Percentiles rank a stretch among this genome's conserved stretches.
These are phyloP conservation scores for Dusona sp. DNA, from an alignment of 2,888 invertebrate genomes.

Conservation along the genomic window DNA sequence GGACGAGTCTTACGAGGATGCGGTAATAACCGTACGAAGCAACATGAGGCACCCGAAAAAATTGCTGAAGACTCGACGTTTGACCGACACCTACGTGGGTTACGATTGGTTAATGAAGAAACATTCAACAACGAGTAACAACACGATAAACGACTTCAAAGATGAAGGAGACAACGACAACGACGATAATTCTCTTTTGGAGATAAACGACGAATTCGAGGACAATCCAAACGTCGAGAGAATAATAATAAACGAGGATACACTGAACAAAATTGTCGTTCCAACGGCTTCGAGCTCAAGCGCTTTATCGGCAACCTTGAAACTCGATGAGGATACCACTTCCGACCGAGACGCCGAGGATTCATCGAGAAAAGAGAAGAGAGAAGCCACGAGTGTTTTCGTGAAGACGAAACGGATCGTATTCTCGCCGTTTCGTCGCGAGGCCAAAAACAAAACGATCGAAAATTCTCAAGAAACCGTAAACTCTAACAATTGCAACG, in stretches of 20 bases:
- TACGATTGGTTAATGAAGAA: slow-evolving; percentile 71
- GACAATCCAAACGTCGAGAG: slow-evolving; percentile 74
- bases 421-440: slow-evolving; percentile 89
- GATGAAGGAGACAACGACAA: slow-evolving; percentile 27
- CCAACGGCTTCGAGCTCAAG: slow-evolving; percentile 74
- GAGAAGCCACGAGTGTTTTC: slow-evolving; percentile 87
- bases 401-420: slow-evolving; percentile 93
- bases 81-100: slow-evolving; percentile 76
- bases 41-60: slow-evolving; percentile 72
- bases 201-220: slow-evolving; percentile 49
- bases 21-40: slow-evolving; percentile 71
- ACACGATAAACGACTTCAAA: neutral
- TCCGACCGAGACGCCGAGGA: slow-evolving; percentile 56
- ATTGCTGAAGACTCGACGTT: slow-evolving; percentile 76
- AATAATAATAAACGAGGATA: slow-evolving; percentile 78
- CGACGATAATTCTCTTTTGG: slow-evolving; percentile 15
- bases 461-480: neutral
- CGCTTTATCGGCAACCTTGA: slow-evolving; percentile 49
- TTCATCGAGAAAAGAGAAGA: slow-evolving; percentile 67
- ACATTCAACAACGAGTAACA: slow-evolving; percentile 35
- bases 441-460: slow-evolving; percentile 29
- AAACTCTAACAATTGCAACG: neutral
- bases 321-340: slow-evolving; percentile 58
- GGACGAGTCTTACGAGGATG: slow-evolving; percentile 71
- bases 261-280: slow-evolving; percentile 80